Evolutionary conservation across 1,140 invertebrate species (phyloP).

Genomic region (Amphibalanus amphitrite): DNA sequence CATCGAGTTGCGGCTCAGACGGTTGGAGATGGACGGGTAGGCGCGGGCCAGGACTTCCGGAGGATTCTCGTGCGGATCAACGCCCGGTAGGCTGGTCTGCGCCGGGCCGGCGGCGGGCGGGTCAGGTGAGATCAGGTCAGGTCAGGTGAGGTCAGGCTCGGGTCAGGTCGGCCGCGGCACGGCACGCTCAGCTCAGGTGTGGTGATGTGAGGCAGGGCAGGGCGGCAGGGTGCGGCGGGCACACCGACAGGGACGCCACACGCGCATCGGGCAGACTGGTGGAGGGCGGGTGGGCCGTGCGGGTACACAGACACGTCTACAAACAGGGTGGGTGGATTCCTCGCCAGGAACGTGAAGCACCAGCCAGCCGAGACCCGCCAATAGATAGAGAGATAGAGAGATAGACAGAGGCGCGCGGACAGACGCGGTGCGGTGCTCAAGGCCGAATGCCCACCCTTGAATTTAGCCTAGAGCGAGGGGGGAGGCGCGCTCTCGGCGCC

Average conservation of each 20-base stretch:
- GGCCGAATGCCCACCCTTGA: slow-evolving; percentile 5
- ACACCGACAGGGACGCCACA: not conserved
- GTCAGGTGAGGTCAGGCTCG: too few species aligned
- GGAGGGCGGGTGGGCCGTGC: slow-evolving; percentile 15
- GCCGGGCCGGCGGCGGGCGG: too few species aligned
- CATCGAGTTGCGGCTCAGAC: not conserved
- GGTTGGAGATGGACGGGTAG: not conserved
- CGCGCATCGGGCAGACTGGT: slow-evolving; percentile 14
- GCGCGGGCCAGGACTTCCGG: too few species aligned
- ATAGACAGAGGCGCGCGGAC: slow-evolving; percentile 8
- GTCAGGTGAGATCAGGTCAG: too few species aligned
- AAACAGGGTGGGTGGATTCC: too few species aligned
- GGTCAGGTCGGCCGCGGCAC: too few species aligned
- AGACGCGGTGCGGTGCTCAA: slow-evolving; percentile 1
- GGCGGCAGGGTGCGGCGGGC: too few species aligned
- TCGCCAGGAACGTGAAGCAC: not conserved
- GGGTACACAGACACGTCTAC: slow-evolving; percentile 7
- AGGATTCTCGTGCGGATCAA: too few species aligned
- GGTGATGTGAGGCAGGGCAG: too few species aligned
- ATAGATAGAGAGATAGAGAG: too few species aligned
- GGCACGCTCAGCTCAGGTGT: too few species aligned
- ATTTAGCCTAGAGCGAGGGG: slow-evolving; percentile 7
- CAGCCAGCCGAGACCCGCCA: slow-evolving; percentile 7
- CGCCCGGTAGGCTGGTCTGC: too few species aligned
- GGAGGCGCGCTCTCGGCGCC: slow-evolving; percentile 10